Evolutionary conservation across 2,888 invertebrate species (phyloP).

Genomic region (Ophion ellenae): DNA sequence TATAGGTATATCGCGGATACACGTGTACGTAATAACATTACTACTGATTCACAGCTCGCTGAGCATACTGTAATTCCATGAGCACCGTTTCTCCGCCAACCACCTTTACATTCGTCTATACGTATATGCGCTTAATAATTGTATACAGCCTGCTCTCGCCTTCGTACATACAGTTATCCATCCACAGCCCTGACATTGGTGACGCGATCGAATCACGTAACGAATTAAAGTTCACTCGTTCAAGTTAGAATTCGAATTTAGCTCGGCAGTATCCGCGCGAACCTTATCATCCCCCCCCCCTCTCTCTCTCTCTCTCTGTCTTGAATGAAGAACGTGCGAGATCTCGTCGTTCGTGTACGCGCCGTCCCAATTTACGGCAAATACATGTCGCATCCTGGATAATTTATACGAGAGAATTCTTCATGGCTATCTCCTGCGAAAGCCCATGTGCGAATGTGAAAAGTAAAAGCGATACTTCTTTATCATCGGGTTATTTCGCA

Average conservation of each 20-base stretch:
- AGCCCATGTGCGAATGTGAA: conserved; percentile 43
- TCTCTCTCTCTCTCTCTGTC: conserved; percentile 15
- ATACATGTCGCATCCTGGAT: no score
- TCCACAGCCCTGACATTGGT: conserved; percentile 46
- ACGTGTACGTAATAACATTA: conserved; percentile 38
- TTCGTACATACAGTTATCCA: neutral
- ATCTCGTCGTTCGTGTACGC: neutral
- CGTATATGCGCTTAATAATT: neutral
- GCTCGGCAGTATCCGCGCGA: neutral
- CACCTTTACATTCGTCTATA: neutral
- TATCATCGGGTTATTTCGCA: conserved; percentile 39
- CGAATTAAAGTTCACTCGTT: conserved; percentile 66
- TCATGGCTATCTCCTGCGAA: neutral
- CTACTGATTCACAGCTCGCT: conserved; percentile 47
- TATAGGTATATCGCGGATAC: neutral
- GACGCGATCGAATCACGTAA: conserved; percentile 66
- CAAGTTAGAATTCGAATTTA: conserved; percentile 55
- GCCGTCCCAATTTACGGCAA: no score
- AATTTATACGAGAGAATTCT: no score
- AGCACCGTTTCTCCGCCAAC: conserved; percentile 11
- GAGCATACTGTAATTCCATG: conserved; percentile 37
- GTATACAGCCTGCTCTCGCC: no score
- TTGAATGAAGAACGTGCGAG: conserved; percentile 26
- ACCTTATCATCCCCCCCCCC: neutral
- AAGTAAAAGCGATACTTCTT: conserved; percentile 48